Evolutionary conservation across 2,113 vertebrate genomes (phyloP), one percentile per base, ranked within the genome.

Genomic region (Toxotes chatareus): DNA sequence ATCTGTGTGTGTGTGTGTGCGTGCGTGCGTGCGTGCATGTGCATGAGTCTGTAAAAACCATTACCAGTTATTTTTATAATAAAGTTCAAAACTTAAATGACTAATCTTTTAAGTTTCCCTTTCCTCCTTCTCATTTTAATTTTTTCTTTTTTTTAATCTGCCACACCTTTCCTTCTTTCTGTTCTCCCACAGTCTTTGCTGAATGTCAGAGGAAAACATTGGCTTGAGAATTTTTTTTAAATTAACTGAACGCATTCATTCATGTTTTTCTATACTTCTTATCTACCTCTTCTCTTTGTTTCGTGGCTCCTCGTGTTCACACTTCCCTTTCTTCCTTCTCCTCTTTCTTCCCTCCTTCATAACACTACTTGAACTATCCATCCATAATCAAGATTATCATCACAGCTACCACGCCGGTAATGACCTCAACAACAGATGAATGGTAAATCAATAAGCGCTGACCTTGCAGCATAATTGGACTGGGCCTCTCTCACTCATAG

Each of bases 361-460:
- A 72, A 34, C 60, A 46, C 44, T 11, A 31, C 69, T 68, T 47
- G 64, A 79, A 79, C 74, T 49, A 79, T 78, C 75, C 82, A 81
- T 86, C 65, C 75, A 82, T 88, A 84, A 90, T 88, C 73, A 81
- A 72, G 80, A 89, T 87, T 73, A 88, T 91, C 76, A 86, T 89
- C 84, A 67, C 61, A 65, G 84, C 70, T 53, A 70, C 78, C 56
- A 27, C n/a, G 67, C 79, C 34, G 46, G 82, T 88, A 90, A 91
- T 82, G 84, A 91, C 86, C 82, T 90, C 84, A 68, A 70, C 85
- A 90, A 78, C 74, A 88, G 85, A 91, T 83, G 76, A 91, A 93
- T 92, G 89, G 84, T 80, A 87, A 92, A 93, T 93, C 91, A 90
- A 92, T 92, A 86, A 79, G 61, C 60, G 53, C 76, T 87, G 86